Evolutionary conservation across 2,113 vertebrate genomes (phyloP), one percentile per base, ranked within the genome.

Genomic region (Monarcha castaneiventris): DNA sequence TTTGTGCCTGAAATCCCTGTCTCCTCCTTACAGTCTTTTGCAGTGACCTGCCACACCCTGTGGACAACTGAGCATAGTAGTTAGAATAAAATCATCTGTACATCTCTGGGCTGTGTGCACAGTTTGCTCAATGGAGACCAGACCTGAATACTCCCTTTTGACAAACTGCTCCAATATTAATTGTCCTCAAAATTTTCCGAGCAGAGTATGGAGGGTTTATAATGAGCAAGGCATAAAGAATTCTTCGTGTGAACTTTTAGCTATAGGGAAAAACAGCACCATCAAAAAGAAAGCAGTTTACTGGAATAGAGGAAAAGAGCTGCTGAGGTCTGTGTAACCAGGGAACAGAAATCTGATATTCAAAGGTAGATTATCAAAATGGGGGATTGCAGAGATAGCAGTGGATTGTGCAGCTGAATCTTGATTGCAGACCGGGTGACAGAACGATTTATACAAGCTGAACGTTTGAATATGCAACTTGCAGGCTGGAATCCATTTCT

Each of bases 331-430:
- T 72, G 30, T 87, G 58, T 91, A 64, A 66, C 63, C 29, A 71
- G 30, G 59, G 76, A 93, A 88, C 16, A 82, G 18, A 73, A 91
- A 83, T 88, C 51, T 85, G 9, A 41, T 77, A 88, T 86, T 69
- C 46, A 83, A n/a, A 66, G 33, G 33, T 67, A 74, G 55, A 43
- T 91, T 63, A 80, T 74, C 55, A 87, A 85, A 80, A 86, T 59
- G 39, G 30, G 32, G 29, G 41, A 80, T 23, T 46, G 22, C 46
- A 74, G 63, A 10, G 5, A 18, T 69, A 88, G 55, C 13, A 32
- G 55, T 51, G 67, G 33, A n/a, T 77, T 95, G 43, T 96, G 87
- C 35, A 52, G 51, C 48, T 93, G 84, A 88, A 85, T 93, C 81
- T 66, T 94, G 67, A 74, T 93, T 80, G 32, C 48, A 59, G 55